Evolutionary conservation across 2,888 invertebrate genomes (phyloP).

Genomic region (Ctena decussata): DNA sequence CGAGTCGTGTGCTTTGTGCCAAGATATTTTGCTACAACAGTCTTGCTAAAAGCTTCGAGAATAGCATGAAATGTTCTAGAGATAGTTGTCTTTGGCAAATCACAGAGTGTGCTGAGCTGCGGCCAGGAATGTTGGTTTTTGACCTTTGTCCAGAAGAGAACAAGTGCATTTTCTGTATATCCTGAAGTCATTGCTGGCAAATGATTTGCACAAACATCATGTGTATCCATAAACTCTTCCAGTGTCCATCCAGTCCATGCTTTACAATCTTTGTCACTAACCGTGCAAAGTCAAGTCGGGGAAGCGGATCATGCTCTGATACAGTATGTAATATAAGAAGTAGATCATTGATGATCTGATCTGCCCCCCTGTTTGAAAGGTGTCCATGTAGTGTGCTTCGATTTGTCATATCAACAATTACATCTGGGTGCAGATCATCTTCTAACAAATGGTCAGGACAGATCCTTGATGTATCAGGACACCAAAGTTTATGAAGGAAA

Average conservation of each 20-base stretch:
- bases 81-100: not conserved
- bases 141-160: slow-evolving; percentile 18
- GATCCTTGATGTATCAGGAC: not conserved
- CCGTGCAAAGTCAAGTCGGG: not conserved
- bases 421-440: not conserved
- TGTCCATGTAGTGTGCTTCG: not conserved
- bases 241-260: slow-evolving; percentile 10
- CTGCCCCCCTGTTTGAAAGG: slow-evolving; percentile 14
- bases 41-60: not conserved
- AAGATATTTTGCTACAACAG: not conserved
- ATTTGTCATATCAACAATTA: not conserved
- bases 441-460: not conserved
- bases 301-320: not conserved
- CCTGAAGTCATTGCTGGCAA: not conserved
- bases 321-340: slow-evolving; percentile 5
- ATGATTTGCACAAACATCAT: not conserved
- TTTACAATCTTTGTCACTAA: slow-evolving; percentile 6
- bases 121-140: slow-evolving; percentile 1
- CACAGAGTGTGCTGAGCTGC: not conserved
- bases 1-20: slow-evolving; percentile 3
- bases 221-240: not conserved
- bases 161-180: slow-evolving; percentile 9
- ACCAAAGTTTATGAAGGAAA: not conserved
- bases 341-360: slow-evolving; percentile 16
- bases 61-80: not conserved